Percentiles rank a stretch among this genome's conserved stretches.
Conservation (phyloP, 1,140 invertebrate species). For the Ctenoplectra terminalis region DNA sequence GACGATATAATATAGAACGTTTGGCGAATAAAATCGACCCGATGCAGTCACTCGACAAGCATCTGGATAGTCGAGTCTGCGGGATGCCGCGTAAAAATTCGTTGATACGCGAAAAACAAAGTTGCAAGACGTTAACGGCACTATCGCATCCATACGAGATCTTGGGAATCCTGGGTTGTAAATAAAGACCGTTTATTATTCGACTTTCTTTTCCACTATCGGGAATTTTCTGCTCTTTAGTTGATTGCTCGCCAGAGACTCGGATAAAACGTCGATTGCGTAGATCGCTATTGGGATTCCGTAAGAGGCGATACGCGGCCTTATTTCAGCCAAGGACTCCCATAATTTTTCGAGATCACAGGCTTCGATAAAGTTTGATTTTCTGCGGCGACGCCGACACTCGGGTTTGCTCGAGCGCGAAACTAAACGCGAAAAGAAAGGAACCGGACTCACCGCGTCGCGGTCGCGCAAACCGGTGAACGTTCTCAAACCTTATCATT, state of each 20-base stretch:
- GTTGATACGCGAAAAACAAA: constrained; percentile 5
- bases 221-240: neutral
- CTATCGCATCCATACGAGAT: neutral
- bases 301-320: constrained; percentile 37
- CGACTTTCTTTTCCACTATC: neutral
- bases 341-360: constrained; percentile 57
- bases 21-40: constrained; percentile 38
- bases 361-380: constrained; percentile 57
- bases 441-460: constrained; percentile 48
- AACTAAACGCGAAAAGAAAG: constrained; percentile 57
- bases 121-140: constrained; percentile 4
- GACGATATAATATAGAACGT: neutral
- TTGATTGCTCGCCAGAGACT: neutral
- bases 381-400: constrained; percentile 46
- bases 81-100: neutral
- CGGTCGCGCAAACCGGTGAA: constrained; percentile 11
- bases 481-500: constrained; percentile 58
- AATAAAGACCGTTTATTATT: constrained; percentile 7
- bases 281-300: constrained; percentile 33
- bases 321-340: constrained; percentile 63
- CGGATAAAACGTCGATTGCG: constrained; percentile 3
- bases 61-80: neutral
- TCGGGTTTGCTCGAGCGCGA: constrained; percentile 57
- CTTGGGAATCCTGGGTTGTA: neutral
- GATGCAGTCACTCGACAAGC: constrained; percentile 1